Evolutionary conservation across 1,140 invertebrate genomes (phyloP).

Genomic region (Drosophila mauritiana): DNA sequence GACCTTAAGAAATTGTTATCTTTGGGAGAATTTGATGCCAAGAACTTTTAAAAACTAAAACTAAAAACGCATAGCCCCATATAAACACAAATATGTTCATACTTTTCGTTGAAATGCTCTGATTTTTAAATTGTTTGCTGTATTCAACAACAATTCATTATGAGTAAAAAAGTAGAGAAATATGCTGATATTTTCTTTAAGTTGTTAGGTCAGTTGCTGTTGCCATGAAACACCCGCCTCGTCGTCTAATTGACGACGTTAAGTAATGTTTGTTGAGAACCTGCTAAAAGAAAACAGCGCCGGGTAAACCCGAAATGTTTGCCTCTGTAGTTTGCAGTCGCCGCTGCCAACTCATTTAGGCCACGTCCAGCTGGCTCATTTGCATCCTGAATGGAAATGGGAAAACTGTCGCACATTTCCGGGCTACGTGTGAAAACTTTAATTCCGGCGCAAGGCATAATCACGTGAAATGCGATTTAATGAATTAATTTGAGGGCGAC

Average conservation of each 20-base stretch:
- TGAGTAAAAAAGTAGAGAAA: too few relatives aligned
- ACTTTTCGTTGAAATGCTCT: too few relatives aligned
- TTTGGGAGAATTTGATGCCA: too few relatives aligned
- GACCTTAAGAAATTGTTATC: too few relatives aligned
- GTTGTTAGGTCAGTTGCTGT: not conserved
- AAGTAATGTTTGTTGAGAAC: slow-evolving; percentile 33
- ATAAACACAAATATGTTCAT: too few relatives aligned
- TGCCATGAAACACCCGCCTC: not conserved
- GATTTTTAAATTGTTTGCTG: too few relatives aligned
- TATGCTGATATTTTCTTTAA: not conserved
- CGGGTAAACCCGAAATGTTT: slow-evolving; percentile 32
- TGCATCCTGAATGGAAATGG: slow-evolving; percentile 60
- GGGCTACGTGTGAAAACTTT: slow-evolving; percentile 51
- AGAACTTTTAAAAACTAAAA: too few relatives aligned
- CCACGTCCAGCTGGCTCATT: slow-evolving; percentile 62
- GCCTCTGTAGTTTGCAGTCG: slow-evolving; percentile 25
- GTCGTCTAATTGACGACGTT: slow-evolving; percentile 68
- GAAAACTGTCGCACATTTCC: slow-evolving; percentile 38
- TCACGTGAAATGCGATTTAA: slow-evolving; percentile 35
- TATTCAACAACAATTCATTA: too few relatives aligned
- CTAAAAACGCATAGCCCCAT: too few relatives aligned
- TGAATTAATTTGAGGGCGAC: slow-evolving; percentile 63
- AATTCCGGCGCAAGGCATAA: slow-evolving; percentile 49
- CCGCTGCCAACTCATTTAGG: slow-evolving; percentile 29
- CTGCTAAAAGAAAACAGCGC: slow-evolving; percentile 17